A percentile compares a stretch with the other conserved stretches of the same genome.
Evolutionary conservation across 2,888 invertebrate species (phyloP).

Genomic region (Diploptera punctata): DNA sequence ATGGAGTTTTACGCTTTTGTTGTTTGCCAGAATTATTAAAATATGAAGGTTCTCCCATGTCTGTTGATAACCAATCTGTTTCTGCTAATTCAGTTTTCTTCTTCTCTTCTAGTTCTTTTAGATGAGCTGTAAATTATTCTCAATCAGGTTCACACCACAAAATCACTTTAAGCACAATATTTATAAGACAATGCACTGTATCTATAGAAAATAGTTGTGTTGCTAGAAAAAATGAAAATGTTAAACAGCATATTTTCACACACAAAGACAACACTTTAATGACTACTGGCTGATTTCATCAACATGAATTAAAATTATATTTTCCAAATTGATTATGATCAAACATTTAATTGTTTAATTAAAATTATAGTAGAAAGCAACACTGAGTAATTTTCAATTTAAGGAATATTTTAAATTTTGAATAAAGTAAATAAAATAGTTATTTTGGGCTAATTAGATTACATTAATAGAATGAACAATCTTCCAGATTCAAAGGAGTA

Average conservation of each 20-base stretch:
- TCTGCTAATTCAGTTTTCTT: neutral
- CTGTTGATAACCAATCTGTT: conserved; percentile 9
- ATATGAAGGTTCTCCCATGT: neutral
- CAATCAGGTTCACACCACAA: neutral
- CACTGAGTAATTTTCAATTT: too few species aligned
- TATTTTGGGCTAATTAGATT: too few species aligned
- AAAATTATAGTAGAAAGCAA: too few species aligned
- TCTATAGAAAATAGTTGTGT: too few species aligned
- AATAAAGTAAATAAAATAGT: too few species aligned
- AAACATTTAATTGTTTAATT: too few species aligned
- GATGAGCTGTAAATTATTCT: neutral
- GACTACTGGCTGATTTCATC: neutral
- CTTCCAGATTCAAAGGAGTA: too few species aligned
- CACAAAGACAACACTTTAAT: neutral
- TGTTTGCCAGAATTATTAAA: neutral
- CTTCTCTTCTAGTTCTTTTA: neutral
- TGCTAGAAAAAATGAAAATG: neutral
- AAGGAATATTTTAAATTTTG: too few species aligned
- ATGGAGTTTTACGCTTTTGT: neutral
- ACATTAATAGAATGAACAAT: too few species aligned
- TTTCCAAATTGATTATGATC: too few species aligned
- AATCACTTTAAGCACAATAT: neutral
- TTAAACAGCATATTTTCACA: neutral
- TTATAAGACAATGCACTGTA: neutral
- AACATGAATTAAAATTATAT: neutral